These are phyloP conservation scores for Alca torda DNA, from an alignment of 2,797 vertebrate species.

Conservation along the genomic window DNA sequence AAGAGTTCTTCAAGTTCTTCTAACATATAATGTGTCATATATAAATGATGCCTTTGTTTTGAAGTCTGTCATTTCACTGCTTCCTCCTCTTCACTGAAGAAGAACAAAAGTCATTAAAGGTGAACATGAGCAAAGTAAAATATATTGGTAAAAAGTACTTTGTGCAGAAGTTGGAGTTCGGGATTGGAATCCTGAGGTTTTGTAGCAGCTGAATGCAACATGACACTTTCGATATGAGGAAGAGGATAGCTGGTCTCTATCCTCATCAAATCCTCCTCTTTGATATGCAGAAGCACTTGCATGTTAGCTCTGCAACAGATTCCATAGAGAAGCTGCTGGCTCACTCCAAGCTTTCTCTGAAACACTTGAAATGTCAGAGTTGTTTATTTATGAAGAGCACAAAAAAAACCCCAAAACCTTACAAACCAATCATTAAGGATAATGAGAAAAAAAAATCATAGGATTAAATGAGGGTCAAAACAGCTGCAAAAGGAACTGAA, in stretches of 20 bases:
- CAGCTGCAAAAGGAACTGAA: background rate
- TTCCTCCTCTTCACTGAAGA: background rate
- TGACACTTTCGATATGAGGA: background rate
- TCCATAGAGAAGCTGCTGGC: background rate
- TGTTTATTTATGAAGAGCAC: constrained; percentile 9
- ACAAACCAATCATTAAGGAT: background rate
- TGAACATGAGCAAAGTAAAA: background rate
- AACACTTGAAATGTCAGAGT: background rate
- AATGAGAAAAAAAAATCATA: background rate
- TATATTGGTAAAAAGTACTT: background rate
- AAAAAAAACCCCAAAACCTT: background rate
- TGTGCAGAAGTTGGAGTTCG: background rate
- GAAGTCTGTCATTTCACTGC: background rate
- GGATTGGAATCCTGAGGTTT: background rate
- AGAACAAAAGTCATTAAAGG: background rate
- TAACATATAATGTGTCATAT: constrained; percentile 19
- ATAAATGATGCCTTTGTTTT: constrained; percentile 46
- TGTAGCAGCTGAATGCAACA: constrained; percentile 2
- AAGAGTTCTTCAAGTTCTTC: constrained; percentile 7
- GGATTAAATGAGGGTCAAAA: background rate
- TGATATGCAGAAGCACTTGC: background rate
- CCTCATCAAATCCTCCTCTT: background rate
- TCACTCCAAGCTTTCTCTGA: background rate
- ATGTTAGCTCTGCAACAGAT: background rate
- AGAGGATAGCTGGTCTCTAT: background rate